Percentiles rank a stretch among this genome's conserved stretches.
Conservation (phyloP, 1,140 invertebrate species). For the Cotesia glomerata region DNA sequence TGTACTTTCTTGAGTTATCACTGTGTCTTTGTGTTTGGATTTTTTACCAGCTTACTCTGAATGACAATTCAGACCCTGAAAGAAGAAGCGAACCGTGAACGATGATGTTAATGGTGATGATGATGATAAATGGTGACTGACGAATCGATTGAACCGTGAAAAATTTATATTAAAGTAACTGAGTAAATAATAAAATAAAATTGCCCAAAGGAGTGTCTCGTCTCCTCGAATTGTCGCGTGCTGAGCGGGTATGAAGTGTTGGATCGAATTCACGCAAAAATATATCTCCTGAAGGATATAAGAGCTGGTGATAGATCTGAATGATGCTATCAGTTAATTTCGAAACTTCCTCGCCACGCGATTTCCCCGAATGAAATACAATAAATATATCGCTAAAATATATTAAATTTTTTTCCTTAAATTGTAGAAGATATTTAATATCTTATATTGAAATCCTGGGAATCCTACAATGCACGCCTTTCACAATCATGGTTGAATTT, state of each 20-base stretch:
- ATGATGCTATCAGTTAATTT: slow-evolving; percentile 31
- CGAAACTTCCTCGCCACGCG: slow-evolving; percentile 1
- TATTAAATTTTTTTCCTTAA: too few relatives aligned
- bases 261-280: slow-evolving; percentile 9
- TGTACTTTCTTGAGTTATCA: slow-evolving; percentile 31
- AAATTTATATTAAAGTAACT: slow-evolving; percentile 16
- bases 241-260: slow-evolving; percentile 25
- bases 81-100: too few relatives aligned
- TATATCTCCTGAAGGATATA: neutral
- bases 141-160: neutral
- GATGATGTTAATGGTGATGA: neutral
- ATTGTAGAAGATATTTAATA: too few relatives aligned
- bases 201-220: neutral
- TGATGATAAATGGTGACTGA: neutral
- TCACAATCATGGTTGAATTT: too few relatives aligned
- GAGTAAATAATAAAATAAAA: slow-evolving; percentile 7
- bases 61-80: too few relatives aligned
- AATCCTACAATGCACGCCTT: too few relatives aligned
- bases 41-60: slow-evolving; percentile 1
- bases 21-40: slow-evolving; percentile 22
- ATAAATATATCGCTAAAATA: too few relatives aligned
- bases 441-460: too few relatives aligned
- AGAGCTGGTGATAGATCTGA: neutral
- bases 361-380: too few relatives aligned
- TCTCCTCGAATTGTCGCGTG: slow-evolving; percentile 23